A percentile compares a stretch with the other conserved stretches of the same genome.
Conservation (phyloP, 2,797 vertebrate species). For the Halcyon leucocephala region DNA sequence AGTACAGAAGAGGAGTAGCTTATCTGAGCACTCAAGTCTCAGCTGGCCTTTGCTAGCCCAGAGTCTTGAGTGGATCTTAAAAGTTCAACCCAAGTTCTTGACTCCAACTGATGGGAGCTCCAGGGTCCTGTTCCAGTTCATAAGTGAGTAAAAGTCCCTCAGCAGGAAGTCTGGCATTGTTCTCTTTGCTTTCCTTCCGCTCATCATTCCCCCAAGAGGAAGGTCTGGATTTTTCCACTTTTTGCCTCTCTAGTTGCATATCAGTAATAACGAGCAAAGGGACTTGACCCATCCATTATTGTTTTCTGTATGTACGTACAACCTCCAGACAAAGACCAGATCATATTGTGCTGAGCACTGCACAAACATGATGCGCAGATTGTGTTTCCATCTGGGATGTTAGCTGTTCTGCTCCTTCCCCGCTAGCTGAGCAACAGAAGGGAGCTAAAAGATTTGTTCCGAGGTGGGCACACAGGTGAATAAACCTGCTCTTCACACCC, state of each 20-base stretch:
- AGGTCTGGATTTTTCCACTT: slow-evolving; percentile 29
- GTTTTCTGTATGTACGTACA: background rate
- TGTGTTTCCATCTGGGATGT: background rate
- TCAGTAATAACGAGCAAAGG: slow-evolving; percentile 7
- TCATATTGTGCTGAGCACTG: background rate
- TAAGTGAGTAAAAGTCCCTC: slow-evolving; percentile 28
- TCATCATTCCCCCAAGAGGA: background rate
- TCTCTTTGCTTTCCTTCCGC: slow-evolving; percentile 49
- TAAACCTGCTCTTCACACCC: background rate
- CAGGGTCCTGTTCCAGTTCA: slow-evolving; percentile 9
- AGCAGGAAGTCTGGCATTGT: slow-evolving; percentile 65
- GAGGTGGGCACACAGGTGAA: background rate
- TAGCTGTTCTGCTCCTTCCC: background rate
- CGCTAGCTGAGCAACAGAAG: background rate
- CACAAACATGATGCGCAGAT: background rate
- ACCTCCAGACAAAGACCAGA: background rate
- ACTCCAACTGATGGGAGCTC: background rate
- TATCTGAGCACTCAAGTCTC: slow-evolving; percentile 6
- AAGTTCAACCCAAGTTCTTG: background rate
- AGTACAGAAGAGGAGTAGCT: background rate
- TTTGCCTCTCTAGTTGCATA: slow-evolving; percentile 7
- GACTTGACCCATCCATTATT: slow-evolving; percentile 32
- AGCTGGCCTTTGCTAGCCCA: background rate
- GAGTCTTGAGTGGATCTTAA: background rate
- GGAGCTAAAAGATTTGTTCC: background rate